Conservation (phyloP, 2,888 invertebrate species). For the Exephanes ischioxanthus region DNA sequence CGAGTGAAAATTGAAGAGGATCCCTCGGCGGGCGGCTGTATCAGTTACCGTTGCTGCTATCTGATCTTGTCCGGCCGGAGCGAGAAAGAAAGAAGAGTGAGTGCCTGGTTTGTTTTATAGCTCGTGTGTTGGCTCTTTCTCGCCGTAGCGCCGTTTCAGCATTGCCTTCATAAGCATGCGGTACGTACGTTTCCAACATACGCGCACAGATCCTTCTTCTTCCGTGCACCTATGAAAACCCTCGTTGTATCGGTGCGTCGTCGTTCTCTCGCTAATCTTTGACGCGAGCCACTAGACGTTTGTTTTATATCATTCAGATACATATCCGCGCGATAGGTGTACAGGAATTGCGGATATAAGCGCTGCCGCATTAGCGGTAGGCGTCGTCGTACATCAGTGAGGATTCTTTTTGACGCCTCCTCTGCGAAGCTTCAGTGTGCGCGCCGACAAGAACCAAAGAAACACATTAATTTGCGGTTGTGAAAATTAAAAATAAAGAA, state of each 20-base stretch:
- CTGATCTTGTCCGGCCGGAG: slow-evolving; percentile 63
- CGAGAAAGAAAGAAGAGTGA: slow-evolving; percentile 53
- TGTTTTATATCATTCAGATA: slow-evolving; percentile 54
- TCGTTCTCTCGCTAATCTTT: slow-evolving; percentile 63
- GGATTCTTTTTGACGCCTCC: slow-evolving; percentile 32
- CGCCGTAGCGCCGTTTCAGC: slow-evolving; percentile 46
- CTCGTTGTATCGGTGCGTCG: slow-evolving; percentile 47
- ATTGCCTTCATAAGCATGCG: slow-evolving; percentile 59
- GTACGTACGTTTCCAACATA: neutral
- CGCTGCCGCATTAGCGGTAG: slow-evolving; percentile 20
- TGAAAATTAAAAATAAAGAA: slow-evolving; percentile 2
- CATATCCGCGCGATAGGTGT: slow-evolving; percentile 10
- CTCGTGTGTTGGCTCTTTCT: slow-evolving; percentile 50
- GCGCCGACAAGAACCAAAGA: slow-evolving; percentile 2
- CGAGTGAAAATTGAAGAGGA: slow-evolving; percentile 73
- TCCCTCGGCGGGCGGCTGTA: slow-evolving; percentile 73
- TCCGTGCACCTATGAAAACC: slow-evolving; percentile 7
- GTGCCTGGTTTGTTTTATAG: slow-evolving; percentile 68
- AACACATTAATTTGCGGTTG: slow-evolving; percentile 33
- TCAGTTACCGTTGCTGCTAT: slow-evolving; percentile 78
- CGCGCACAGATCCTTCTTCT: neutral
- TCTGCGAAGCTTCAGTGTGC: neutral
- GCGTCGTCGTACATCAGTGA: slow-evolving; percentile 54
- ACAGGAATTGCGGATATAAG: slow-evolving; percentile 51
- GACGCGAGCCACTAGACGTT: slow-evolving; percentile 58